Percentiles rank a stretch among this genome's conserved stretches.
phyloP scores from a whole-genome alignment of 2,888 invertebrate genomes.

The Caenorhabditis japonica region DNA sequence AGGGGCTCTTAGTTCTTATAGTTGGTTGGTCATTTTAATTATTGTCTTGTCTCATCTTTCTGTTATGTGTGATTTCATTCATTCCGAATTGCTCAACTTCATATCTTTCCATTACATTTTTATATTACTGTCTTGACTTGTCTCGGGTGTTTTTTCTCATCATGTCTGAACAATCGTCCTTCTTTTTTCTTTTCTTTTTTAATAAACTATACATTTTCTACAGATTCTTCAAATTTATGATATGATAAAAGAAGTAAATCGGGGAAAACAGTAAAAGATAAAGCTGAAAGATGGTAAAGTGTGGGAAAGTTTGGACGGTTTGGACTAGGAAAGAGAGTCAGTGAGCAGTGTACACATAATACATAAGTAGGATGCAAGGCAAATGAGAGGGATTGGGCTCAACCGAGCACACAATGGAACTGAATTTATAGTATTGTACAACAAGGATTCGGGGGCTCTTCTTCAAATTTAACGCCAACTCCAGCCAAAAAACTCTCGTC shows the following conservation, averaged over 20 bases:
- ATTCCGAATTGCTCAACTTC: conserved; percentile 42
- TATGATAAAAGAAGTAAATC: not conserved
- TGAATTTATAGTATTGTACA: conserved; percentile 46
- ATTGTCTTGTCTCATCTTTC: conserved; percentile 19
- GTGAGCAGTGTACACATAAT: conserved; percentile 40
- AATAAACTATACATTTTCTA: not conserved
- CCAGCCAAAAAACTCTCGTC: conserved; percentile 70
- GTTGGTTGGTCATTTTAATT: not conserved
- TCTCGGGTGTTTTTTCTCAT: conserved; percentile 21
- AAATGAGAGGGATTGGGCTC: too few relatives aligned
- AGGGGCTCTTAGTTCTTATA: conserved; percentile 36
- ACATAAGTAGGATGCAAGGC: conserved; percentile 9
- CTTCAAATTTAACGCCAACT: conserved; percentile 59
- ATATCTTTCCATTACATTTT: not conserved
- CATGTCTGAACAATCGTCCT: conserved; percentile 42
- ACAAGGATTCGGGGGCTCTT: conserved; percentile 56
- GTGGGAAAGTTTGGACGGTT: conserved; percentile 15
- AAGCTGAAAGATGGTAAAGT: conserved; percentile 18
- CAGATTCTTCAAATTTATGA: too few relatives aligned
- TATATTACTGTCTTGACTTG: conserved; percentile 14
- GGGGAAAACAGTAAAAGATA: conserved; percentile 1
- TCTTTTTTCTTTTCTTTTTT: conserved; percentile 6
- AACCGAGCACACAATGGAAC: too few relatives aligned
- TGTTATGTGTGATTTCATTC: conserved; percentile 42
- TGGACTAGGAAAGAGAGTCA: conserved; percentile 46